Percentiles rank a stretch among this genome's conserved stretches.
These are phyloP conservation scores for Corydoras maculifer DNA, from an alignment of 2,113 vertebrate species.

Conservation along the genomic window DNA sequence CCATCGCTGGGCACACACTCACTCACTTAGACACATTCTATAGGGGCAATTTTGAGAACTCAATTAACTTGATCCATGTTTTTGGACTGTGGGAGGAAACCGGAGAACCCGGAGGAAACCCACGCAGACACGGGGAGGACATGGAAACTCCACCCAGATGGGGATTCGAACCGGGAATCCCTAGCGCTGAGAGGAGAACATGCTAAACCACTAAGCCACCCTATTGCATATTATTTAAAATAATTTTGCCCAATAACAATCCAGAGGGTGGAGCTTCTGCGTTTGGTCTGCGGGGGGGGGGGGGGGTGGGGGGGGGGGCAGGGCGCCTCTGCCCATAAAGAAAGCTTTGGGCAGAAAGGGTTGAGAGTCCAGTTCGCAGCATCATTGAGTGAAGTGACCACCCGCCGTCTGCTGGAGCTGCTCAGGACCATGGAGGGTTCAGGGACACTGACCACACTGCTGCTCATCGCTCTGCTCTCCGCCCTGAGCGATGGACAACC, in stretches of 20 bases:
- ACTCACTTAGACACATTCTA: no score
- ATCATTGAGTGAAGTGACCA: not conserved
- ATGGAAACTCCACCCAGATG: no score
- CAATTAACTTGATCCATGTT: no score
- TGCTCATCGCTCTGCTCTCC: conserved; percentile 51
- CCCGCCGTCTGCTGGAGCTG: not conserved
- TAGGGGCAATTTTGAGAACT: no score
- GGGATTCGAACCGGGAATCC: no score
- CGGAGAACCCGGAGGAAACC: no score
- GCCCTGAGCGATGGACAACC: conserved; percentile 51
- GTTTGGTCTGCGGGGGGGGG: not conserved
- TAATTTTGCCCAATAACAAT: conserved; percentile 3
- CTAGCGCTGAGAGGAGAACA: no score
- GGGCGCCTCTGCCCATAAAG: conserved; percentile 41
- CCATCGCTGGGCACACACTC: no score
- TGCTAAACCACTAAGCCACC: no score
- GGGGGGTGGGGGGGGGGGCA: no score
- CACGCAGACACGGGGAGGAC: no score
- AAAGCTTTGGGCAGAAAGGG: not conserved
- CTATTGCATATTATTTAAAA: not conserved
- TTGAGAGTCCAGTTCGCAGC: not conserved
- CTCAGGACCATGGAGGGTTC: conserved; percentile 63
- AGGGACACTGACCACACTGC: conserved; percentile 46
- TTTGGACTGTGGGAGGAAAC: no score
- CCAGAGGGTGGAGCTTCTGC: conserved; percentile 29